These are phyloP conservation scores for Trinectes maculatus DNA, from an alignment of 2,113 vertebrate species.

Conservation along the genomic window DNA sequence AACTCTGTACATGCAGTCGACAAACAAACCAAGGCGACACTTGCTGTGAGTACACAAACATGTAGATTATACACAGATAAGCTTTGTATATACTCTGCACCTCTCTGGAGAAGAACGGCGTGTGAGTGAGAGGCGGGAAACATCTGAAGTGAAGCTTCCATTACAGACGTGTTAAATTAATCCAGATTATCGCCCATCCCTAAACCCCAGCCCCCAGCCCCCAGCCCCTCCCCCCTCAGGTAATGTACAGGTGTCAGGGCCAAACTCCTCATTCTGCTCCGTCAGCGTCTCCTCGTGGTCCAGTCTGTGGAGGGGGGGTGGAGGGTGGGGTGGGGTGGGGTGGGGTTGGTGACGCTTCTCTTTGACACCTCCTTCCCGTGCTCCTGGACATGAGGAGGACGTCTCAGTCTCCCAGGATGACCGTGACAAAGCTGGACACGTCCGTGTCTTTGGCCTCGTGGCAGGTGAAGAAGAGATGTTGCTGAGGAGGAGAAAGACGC, in stretches of 20 bases:
- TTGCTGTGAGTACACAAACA: constrained; percentile 73
- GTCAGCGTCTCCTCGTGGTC: constrained; percentile 13
- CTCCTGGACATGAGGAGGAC: too few relatives aligned
- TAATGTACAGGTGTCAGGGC: background rate
- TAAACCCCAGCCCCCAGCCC: too few relatives aligned
- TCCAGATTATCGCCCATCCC: constrained; percentile 57
- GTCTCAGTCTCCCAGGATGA: constrained; percentile 90
- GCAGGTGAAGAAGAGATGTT: constrained; percentile 94
- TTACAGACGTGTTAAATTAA: constrained; percentile 45
- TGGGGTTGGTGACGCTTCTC: constrained; percentile 71
- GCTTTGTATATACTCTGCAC: constrained; percentile 56
- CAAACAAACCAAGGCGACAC: constrained; percentile 68
- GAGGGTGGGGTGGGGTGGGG: constrained; percentile 20
- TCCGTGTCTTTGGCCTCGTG: constrained; percentile 98
- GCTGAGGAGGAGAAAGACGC: constrained; percentile 76
- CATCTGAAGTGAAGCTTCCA: constrained; percentile 25
- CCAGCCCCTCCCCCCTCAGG: too few relatives aligned
- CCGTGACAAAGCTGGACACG: constrained; percentile 95
- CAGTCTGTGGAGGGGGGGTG: constrained; percentile 23
- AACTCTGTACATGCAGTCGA: constrained; percentile 74
- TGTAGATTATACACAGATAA: constrained; percentile 76
- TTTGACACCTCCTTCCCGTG: constrained; percentile 59
- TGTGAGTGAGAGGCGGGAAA: constrained; percentile 12
- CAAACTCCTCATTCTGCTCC: constrained; percentile 1
- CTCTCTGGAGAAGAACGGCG: constrained; percentile 14